Evolutionary conservation across 2,888 invertebrate genomes (phyloP), one percentile per base, ranked within the genome.

Genomic region (Limnephilus marmoratus): DNA sequence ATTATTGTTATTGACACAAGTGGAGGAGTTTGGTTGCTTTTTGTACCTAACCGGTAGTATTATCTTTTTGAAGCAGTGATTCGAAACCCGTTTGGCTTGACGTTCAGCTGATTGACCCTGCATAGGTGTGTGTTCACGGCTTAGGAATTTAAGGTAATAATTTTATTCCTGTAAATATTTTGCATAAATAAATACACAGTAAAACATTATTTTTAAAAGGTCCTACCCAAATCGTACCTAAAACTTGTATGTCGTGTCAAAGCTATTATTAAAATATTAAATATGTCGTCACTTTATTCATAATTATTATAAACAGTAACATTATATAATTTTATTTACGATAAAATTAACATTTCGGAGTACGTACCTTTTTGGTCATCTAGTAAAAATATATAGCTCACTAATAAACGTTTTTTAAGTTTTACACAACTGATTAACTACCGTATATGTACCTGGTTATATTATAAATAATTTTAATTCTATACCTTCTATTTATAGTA

Each of bases 1-100:
- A 68, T 31, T 68, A 68, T 29, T 88, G 37, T 88, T 88, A 68
- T 88, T 88, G 88, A 88, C 88, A 88, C 53, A 88, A 88, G 37
- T 68, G 80, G 34, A 45, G 85, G 49, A 45, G 37, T 83, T 37
- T 83, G 83, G 45, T 86, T 86, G 41, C 41, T 86, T 15, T 45
- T 82, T 31, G 29, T 29, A 45, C 41, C 5, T 86, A 86, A 45
- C 45, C 45, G 53, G 34, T 53, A 68, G 31, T 68, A 31, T 87
- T 41, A n/a, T 41, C 85, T 24, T 68, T 86, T 45, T 41, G 24
- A 45, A 86, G 29, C 86, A 45, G 86, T 86, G 86, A 86, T 49
- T 45, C 86, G 86, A 86, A 86, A 49, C 86, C 24, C 49, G 86
- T 86, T 86, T 11, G 37, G 45, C 83, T 41, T 83, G 83, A 68